Conservation (phyloP, 2,797 vertebrate genomes). For the Pygocentrus nattereri region DNA sequence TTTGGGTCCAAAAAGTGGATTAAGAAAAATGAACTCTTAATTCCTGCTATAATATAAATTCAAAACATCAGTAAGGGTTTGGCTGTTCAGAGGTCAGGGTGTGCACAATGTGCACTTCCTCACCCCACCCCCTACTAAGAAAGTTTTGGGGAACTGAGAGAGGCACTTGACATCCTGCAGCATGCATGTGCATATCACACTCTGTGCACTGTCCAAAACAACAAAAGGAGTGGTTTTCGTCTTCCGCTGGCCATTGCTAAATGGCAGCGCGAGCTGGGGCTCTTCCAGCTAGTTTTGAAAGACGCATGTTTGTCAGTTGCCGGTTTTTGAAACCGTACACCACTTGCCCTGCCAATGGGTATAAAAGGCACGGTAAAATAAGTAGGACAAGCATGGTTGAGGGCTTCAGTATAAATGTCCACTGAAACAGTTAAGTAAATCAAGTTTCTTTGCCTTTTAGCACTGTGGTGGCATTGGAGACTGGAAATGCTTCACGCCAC, state of each 20-base stretch:
- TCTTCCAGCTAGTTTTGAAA: constrained; percentile 19
- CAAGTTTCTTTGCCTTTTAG: constrained; percentile 35
- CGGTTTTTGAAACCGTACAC: constrained; percentile 23
- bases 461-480: neutral
- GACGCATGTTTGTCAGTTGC: constrained; percentile 22
- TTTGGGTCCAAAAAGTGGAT: neutral
- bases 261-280: neutral
- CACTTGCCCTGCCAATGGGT: constrained; percentile 16
- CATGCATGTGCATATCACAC: constrained; percentile 8
- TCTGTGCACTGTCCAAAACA: constrained; percentile 13
- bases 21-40: constrained; percentile 7
- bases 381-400: constrained; percentile 26
- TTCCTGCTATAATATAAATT: neutral
- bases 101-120: constrained; percentile 15
- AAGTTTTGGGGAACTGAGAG: constrained; percentile 39
- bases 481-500: constrained; percentile 14
- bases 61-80: constrained; percentile 8
- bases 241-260: constrained; percentile 27
- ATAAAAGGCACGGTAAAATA: constrained; percentile 9
- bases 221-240: constrained; percentile 23
- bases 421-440: constrained; percentile 20
- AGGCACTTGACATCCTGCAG: constrained; percentile 39
- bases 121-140: constrained; percentile 7
- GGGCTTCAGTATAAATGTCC: constrained; percentile 18
- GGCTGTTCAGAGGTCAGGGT: constrained; percentile 1